Evolutionary conservation across 1,140 invertebrate genomes (phyloP).

Genomic region (Tetramorium alpestre): DNA sequence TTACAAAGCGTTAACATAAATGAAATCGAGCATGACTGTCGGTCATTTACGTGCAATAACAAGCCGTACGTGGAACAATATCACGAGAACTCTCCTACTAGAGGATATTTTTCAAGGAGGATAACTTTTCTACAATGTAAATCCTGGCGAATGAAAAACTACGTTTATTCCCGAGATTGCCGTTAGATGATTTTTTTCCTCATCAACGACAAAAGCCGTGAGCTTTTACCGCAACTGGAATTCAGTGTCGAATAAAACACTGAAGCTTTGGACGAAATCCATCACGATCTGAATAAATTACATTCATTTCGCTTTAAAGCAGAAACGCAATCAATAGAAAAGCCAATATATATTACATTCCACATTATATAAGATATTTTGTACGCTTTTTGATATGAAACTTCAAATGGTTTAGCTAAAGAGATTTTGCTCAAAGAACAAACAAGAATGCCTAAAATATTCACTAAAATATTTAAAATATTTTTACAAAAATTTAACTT

Average conservation of each 20-base stretch:
- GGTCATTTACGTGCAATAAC: neutral
- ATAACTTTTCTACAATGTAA: slow-evolving; percentile 2
- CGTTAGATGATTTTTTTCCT: slow-evolving; percentile 21
- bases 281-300: slow-evolving; percentile 20
- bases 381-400: neutral
- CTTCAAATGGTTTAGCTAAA: neutral
- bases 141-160: slow-evolving; percentile 36
- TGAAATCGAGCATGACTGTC: neutral
- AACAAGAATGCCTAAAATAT: neutral
- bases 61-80: neutral
- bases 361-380: neutral
- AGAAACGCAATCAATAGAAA: slow-evolving; percentile 16
- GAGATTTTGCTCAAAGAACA: neutral
- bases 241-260: neutral
- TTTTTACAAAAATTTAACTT: neutral
- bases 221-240: neutral
- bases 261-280: neutral
- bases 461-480: neutral
- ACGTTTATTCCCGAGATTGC: slow-evolving; percentile 22
- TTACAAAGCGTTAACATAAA: neutral
- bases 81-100: neutral
- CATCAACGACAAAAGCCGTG: slow-evolving; percentile 35
- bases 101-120: neutral
- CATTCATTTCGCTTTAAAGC: neutral
- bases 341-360: neutral